Conservation (phyloP, 2,888 invertebrate genomes). For the Elegia similella region DNA sequence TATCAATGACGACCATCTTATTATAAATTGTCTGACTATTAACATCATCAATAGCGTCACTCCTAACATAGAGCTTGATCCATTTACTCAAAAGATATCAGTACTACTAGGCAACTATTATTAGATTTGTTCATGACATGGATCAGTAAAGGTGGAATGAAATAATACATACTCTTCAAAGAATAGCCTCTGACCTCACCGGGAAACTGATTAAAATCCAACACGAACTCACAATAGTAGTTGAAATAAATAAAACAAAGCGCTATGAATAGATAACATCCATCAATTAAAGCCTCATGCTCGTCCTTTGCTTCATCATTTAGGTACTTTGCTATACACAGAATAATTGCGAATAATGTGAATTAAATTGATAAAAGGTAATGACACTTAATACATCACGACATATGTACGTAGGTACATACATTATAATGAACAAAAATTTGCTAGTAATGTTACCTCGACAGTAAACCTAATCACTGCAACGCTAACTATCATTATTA, state of each 20-base stretch:
- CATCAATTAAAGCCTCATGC: background rate
- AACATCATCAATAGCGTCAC: too few relatives aligned
- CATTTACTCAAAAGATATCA: too few relatives aligned
- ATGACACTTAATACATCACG: constrained; percentile 23
- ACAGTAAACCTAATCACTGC: background rate
- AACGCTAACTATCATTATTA: background rate
- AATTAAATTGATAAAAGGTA: constrained; percentile 9
- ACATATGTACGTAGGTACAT: constrained; percentile 17
- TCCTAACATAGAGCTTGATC: too few relatives aligned
- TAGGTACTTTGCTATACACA: background rate
- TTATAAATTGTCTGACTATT: too few relatives aligned
- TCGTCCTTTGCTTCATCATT: background rate
- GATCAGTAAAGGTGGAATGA: constrained; percentile 6
- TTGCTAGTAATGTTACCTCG: background rate
- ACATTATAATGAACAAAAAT: background rate
- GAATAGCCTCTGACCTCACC: background rate
- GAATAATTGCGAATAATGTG: constrained; percentile 6
- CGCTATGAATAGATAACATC: background rate
- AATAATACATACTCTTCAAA: background rate
- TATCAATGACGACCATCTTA: too few relatives aligned
- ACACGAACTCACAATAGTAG: background rate
- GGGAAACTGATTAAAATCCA: background rate
- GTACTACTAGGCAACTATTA: too few relatives aligned
- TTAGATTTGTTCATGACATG: too few relatives aligned
- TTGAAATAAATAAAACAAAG: background rate